A percentile compares a stretch with the other conserved stretches of the same genome.
phyloP scores from a whole-genome alignment of 1,140 invertebrate genomes.

The Carposina sasakii region DNA sequence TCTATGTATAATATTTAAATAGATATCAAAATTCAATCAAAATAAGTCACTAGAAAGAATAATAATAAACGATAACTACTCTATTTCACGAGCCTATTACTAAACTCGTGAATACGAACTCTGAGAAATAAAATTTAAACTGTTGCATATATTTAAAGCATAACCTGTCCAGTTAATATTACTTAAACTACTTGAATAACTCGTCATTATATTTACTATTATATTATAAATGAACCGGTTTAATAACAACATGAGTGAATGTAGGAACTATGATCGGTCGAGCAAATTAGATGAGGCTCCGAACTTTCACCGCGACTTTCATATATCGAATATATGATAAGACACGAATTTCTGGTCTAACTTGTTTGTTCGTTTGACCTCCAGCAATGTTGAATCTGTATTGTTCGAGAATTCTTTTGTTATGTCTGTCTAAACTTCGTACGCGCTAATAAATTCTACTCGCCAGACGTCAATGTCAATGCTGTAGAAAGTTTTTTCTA shows the following conservation, averaged over 20 bases:
- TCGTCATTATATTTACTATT: too few species aligned
- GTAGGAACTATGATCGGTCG: conserved; percentile 39
- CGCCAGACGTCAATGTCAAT: conserved; percentile 32
- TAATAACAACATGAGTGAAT: conserved; percentile 24
- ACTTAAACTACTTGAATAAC: too few species aligned
- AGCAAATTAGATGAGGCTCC: conserved; percentile 47
- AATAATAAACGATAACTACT: conserved; percentile 38
- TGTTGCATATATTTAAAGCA: too few species aligned
- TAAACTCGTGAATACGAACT: too few species aligned
- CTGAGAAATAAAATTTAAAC: too few species aligned
- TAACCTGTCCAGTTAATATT: too few species aligned
- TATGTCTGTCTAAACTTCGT: conserved; percentile 27
- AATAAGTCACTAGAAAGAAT: conserved; percentile 33
- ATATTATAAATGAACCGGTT: conserved; percentile 59
- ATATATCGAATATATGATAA: conserved; percentile 40
- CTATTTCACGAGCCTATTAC: too few species aligned
- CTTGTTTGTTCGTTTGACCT: conserved; percentile 53
- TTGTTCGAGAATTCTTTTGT: conserved; percentile 44
- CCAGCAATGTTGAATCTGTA: conserved; percentile 27
- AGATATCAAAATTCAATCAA: conserved; percentile 13
- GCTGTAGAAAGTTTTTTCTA: conserved; percentile 32
- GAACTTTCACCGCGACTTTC: conserved; percentile 65
- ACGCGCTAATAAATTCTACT: conserved; percentile 34
- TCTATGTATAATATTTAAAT: too few species aligned
- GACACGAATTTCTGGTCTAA: conserved; percentile 30